Conservation (phyloP, 2,888 invertebrate species). For the Rhynchonema sp. region DNA sequence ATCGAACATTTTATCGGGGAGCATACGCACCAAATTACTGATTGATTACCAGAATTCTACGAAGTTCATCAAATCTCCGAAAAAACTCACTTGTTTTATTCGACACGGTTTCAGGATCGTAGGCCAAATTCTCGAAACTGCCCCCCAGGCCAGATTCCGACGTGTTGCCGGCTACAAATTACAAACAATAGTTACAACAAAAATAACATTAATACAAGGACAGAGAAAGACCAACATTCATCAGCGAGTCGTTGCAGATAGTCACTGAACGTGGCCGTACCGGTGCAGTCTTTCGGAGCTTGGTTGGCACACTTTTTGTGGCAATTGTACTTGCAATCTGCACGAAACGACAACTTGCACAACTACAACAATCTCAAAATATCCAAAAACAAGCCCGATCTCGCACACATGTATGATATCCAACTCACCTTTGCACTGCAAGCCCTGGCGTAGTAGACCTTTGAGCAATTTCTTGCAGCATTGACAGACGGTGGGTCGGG, state of each 20-base stretch:
- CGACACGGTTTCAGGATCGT: not conserved
- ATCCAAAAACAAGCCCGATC: no score
- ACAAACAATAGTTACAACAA: conserved; percentile 7
- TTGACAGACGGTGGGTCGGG: conserved; percentile 84
- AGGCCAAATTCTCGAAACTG: conserved; percentile 17
- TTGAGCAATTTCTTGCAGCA: conserved; percentile 82
- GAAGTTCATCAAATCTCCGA: no score
- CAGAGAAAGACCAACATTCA: not conserved
- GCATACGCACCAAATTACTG: no score
- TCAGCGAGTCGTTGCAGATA: not conserved
- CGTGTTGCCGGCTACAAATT: no score
- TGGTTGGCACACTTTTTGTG: conserved; percentile 58
- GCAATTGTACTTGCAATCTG: conserved; percentile 76
- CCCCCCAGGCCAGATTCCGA: conserved; percentile 29
- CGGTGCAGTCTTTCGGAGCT: conserved; percentile 25
- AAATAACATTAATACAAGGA: conserved; percentile 2
- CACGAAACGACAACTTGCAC: no score
- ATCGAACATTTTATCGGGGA: no score
- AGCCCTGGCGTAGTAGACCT: conserved; percentile 73
- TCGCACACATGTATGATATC: no score
- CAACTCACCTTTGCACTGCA: conserved; percentile 67
- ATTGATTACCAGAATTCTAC: no score
- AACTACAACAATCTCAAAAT: no score
- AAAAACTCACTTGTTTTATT: no score
- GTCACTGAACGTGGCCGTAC: conserved; percentile 8